Conservation (phyloP, 2,888 invertebrate species). For the Conops quadrifasciatus region DNA sequence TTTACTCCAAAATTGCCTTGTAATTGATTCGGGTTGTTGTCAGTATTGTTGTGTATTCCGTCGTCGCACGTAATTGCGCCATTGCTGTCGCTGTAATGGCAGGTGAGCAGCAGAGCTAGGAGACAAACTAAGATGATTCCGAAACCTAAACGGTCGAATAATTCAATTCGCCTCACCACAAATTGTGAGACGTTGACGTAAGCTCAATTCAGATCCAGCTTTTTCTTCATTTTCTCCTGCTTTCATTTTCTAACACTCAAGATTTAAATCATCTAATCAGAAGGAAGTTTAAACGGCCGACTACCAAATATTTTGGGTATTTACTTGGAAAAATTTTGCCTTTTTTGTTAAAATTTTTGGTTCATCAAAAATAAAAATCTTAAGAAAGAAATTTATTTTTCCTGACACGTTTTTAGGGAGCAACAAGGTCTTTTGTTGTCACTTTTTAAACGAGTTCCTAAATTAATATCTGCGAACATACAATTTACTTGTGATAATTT, state of each 20-base stretch:
- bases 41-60: not conserved
- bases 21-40: not conserved
- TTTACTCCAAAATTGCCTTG: too few species aligned
- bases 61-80: not conserved
- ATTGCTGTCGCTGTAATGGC: not conserved
- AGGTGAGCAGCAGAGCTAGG: conserved; percentile 21
- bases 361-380: too few species aligned
- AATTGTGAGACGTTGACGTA: conserved; percentile 12
- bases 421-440: too few species aligned
- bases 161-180: conserved; percentile 8
- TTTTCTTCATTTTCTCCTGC: not conserved
- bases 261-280: conserved; percentile 18
- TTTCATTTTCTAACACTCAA: not conserved
- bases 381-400: too few species aligned
- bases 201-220: not conserved
- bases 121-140: not conserved
- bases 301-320: too few species aligned
- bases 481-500: too few species aligned
- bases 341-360: too few species aligned
- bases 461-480: too few species aligned
- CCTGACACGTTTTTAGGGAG: too few species aligned
- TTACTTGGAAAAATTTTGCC: too few species aligned
- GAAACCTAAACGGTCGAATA: not conserved
- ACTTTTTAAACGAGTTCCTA: too few species aligned
- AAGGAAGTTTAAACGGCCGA: not conserved